phyloP scores from a whole-genome alignment of 2,113 vertebrate species.

The Triplophysa rosa region DNA sequence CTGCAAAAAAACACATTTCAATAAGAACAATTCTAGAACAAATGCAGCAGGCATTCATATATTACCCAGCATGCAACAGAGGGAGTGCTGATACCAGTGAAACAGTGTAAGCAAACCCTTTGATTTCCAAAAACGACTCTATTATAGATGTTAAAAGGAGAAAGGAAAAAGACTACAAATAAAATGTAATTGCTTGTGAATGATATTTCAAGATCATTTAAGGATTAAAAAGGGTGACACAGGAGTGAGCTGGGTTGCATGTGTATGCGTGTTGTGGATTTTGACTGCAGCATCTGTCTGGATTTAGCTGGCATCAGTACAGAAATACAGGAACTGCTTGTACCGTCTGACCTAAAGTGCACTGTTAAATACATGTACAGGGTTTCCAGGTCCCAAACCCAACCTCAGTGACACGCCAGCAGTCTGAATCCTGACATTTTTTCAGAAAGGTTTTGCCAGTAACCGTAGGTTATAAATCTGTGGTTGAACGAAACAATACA shows the following conservation, averaged over 20 bases:
- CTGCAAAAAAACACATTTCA: neutral
- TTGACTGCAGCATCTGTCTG: slow-evolving; percentile 52
- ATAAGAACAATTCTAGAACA: neutral
- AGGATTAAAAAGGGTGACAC: neutral
- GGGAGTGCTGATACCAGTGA: no score
- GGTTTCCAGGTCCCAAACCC: neutral
- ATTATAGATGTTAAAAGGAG: slow-evolving; percentile 5
- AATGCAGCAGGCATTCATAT: neutral
- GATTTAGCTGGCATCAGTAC: slow-evolving; percentile 67
- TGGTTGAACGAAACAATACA: neutral
- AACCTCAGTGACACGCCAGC: slow-evolving; percentile 14
- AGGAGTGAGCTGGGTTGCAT: neutral
- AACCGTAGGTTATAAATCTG: neutral
- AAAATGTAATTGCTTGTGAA: neutral
- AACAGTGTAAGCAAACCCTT: neutral
- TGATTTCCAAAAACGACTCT: neutral
- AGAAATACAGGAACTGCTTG: slow-evolving; percentile 28
- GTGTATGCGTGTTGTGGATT: slow-evolving; percentile 33
- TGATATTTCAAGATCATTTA: slow-evolving; percentile 20
- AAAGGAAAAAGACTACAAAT: neutral
- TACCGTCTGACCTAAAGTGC: slow-evolving; percentile 43
- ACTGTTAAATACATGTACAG: slow-evolving; percentile 39
- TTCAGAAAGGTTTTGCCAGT: neutral
- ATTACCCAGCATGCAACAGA: neutral
- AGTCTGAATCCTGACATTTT: neutral